phyloP scores from a whole-genome alignment of 2,888 invertebrate species.

The Cataglyphis cursor region DNA sequence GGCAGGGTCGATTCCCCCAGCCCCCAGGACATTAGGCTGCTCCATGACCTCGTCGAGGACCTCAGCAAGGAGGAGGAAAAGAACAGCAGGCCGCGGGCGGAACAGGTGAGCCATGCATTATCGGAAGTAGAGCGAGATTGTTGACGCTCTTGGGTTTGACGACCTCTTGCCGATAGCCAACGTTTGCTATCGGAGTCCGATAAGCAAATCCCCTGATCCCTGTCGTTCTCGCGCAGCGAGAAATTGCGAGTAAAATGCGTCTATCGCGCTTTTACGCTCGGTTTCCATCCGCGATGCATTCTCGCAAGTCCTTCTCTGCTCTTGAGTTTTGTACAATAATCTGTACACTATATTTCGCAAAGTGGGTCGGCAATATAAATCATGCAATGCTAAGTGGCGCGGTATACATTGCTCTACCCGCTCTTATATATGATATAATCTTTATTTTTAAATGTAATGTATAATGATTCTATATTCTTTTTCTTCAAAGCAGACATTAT shows the following conservation, averaged over 20 bases:
- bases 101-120: conserved; percentile 80
- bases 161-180: conserved; percentile 3
- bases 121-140: conserved; percentile 8
- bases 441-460: neutral
- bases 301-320: neutral
- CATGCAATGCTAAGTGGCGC: neutral
- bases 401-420: neutral
- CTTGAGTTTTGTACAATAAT: conserved; percentile 28
- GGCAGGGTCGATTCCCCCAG: conserved; percentile 84
- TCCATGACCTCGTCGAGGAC: conserved; percentile 85
- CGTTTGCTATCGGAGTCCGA: conserved; percentile 23
- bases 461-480: neutral
- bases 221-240: neutral
- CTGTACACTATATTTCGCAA: neutral
- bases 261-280: conserved; percentile 10
- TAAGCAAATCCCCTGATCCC: conserved; percentile 17
- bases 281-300: neutral
- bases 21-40: conserved; percentile 85
- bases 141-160: neutral
- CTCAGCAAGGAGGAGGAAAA: conserved; percentile 83
- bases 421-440: neutral
- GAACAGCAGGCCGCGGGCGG: conserved; percentile 77
- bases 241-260: neutral
- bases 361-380: neutral
- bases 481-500: neutral